phyloP scores from a whole-genome alignment of 2,888 invertebrate genomes.

The Mythimna lalbum region DNA sequence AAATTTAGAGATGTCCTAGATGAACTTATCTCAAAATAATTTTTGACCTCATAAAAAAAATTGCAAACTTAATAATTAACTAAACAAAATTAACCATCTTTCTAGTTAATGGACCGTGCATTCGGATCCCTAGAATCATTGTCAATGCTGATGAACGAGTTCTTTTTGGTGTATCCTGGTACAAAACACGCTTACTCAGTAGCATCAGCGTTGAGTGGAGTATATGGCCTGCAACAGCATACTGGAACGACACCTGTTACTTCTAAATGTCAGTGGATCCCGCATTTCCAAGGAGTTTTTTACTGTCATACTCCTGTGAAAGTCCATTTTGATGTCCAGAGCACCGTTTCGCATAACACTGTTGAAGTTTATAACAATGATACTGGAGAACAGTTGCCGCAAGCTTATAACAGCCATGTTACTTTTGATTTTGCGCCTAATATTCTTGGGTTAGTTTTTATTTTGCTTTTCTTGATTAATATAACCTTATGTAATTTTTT shows the following conservation, averaged over 20 bases:
- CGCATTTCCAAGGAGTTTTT: slow-evolving; percentile 83
- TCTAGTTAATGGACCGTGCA: slow-evolving; percentile 80
- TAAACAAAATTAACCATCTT: slow-evolving; percentile 19
- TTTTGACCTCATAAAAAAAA: too few relatives aligned
- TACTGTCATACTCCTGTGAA: slow-evolving; percentile 81
- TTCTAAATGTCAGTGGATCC: slow-evolving; percentile 82
- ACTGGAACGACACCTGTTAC: slow-evolving; percentile 70
- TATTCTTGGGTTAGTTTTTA: slow-evolving; percentile 73
- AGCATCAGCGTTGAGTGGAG: slow-evolving; percentile 80
- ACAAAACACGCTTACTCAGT: slow-evolving; percentile 81
- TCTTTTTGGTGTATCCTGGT: slow-evolving; percentile 81
- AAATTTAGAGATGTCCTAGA: too few relatives aligned
- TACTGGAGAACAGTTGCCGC: slow-evolving; percentile 74
- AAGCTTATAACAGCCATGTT: slow-evolving; percentile 77
- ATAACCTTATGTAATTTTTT: too few relatives aligned
- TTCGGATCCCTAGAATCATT: slow-evolving; percentile 81
- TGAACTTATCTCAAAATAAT: neutral
- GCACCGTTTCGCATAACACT: slow-evolving; percentile 72
- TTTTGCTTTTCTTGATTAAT: neutral
- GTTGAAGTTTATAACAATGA: slow-evolving; percentile 83
- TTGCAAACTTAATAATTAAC: neutral
- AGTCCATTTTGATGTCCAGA: slow-evolving; percentile 82
- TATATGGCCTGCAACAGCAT: slow-evolving; percentile 75
- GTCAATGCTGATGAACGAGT: slow-evolving; percentile 83
- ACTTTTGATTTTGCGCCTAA: slow-evolving; percentile 82